Evolutionary conservation across 2,888 invertebrate genomes (phyloP), one percentile per base, ranked within the genome.

Genomic region (Lymantria dispar): DNA sequence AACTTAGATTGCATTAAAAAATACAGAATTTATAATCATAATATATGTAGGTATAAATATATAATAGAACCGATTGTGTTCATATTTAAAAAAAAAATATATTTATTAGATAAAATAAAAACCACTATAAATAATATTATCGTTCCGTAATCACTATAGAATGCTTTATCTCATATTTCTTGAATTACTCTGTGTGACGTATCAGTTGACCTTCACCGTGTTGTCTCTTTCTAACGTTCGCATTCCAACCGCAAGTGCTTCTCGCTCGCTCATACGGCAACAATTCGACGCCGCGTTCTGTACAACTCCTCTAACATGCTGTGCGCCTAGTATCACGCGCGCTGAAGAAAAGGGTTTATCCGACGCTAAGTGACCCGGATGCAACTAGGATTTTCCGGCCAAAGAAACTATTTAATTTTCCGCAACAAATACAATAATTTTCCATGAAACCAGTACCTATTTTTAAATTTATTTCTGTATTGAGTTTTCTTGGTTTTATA

Each of bases 331-430:
- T 91, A 90, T 86, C 88, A 83, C 87, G 90, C 90, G 90, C 90
- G 91, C 90, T 89, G 88, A 89, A 90, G 91, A 91, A 91, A 90
- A 91, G 91, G 90, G 91, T 91, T 91, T 91, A 91, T 90, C 91
- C 90, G 91, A 89, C 87, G 90, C 83, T 75, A 80, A 76, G 71
- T 80, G 85, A 81, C 87, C 81, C 81, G 81, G 76, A 75, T 80
- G 81, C 80, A 78, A 76, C 85, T 83, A 84, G 80, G 83, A 85
- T 86, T 91, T 91, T 89, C 90, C 90, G 82, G 83, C 74, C 70
- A 60, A 73, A 71, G 69, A 74, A 62, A 53, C 58, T 59, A 73
- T 70, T 72, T 67, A 70, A 75, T 76, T 83, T 88, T 87, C 82
- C 85, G 66, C 69, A 70, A 74, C 72, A 78, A 68, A 50, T 45